Conservation (phyloP, 1,140 invertebrate genomes). For the Zaprionus vittiger region DNA sequence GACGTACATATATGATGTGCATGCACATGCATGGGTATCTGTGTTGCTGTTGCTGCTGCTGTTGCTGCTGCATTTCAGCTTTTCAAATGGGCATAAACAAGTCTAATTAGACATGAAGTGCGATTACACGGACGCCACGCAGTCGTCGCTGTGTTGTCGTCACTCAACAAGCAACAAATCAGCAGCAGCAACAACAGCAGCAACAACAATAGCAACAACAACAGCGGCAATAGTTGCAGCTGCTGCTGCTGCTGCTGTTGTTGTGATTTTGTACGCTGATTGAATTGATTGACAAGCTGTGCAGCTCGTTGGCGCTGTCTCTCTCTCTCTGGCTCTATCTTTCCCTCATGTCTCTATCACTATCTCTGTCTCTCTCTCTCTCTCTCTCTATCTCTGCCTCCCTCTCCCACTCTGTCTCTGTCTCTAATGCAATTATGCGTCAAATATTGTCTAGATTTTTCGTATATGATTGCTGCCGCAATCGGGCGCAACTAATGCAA, state of each 20-base stretch:
- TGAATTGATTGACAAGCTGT: slow-evolving; percentile 71
- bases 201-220: slow-evolving; percentile 18
- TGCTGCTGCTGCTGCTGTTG: slow-evolving; percentile 30
- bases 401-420: background rate
- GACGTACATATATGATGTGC: slow-evolving; percentile 25
- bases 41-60: slow-evolving; percentile 28
- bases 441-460: slow-evolving; percentile 76
- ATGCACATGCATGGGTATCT: slow-evolving; percentile 32
- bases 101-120: slow-evolving; percentile 83
- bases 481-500: slow-evolving; percentile 31
- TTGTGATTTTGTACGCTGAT: slow-evolving; percentile 65
- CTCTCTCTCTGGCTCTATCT: background rate
- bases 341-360: background rate
- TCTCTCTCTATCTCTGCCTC: background rate
- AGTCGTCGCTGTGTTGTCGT: slow-evolving; percentile 55
- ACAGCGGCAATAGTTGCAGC: slow-evolving; percentile 4
- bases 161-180: slow-evolving; percentile 62
- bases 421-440: slow-evolving; percentile 72
- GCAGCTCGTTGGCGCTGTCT: slow-evolving; percentile 10
- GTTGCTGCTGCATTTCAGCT: slow-evolving; percentile 49
- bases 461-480: slow-evolving; percentile 56
- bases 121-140: slow-evolving; percentile 79
- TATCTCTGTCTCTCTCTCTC: background rate
- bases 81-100: slow-evolving; percentile 82
- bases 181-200: slow-evolving; percentile 35